Conservation (phyloP, 1,140 invertebrate species). For the Macrostomum lignano region DNA sequence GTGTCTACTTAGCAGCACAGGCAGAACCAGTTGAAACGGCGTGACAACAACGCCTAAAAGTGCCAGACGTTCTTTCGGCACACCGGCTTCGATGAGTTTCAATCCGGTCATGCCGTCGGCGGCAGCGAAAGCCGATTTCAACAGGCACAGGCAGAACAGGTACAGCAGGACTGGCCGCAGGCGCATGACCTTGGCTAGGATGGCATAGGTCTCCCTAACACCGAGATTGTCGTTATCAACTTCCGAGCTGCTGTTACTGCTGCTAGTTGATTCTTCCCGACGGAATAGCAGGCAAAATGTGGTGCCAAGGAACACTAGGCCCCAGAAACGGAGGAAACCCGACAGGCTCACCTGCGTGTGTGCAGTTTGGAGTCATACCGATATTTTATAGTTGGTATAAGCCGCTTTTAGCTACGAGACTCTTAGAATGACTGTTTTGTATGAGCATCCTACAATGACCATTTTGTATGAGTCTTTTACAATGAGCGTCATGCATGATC, state of each 20-base stretch:
- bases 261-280: constrained; percentile 35
- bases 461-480: too few relatives aligned
- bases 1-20: constrained; percentile 60
- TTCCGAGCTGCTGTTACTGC: constrained; percentile 15
- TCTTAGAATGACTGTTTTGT: too few relatives aligned
- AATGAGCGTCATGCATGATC: too few relatives aligned
- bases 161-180: constrained; percentile 45
- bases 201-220: constrained; percentile 50
- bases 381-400: too few relatives aligned
- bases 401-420: too few relatives aligned
- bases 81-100: constrained; percentile 71
- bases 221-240: constrained; percentile 31
- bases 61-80: constrained; percentile 75
- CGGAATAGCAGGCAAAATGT: constrained; percentile 65
- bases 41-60: constrained; percentile 56
- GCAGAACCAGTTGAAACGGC: constrained; percentile 71
- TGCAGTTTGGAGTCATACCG: too few relatives aligned
- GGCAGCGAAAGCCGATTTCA: constrained; percentile 82
- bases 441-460: too few relatives aligned
- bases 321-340: constrained; percentile 84
- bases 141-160: constrained; percentile 51
- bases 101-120: constrained; percentile 69
- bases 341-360: too few relatives aligned
- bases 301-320: constrained; percentile 61
- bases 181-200: constrained; percentile 51